These are phyloP conservation scores for Dromiciops gliroides DNA, from an alignment of 2,113 vertebrate species.

Conservation along the genomic window DNA sequence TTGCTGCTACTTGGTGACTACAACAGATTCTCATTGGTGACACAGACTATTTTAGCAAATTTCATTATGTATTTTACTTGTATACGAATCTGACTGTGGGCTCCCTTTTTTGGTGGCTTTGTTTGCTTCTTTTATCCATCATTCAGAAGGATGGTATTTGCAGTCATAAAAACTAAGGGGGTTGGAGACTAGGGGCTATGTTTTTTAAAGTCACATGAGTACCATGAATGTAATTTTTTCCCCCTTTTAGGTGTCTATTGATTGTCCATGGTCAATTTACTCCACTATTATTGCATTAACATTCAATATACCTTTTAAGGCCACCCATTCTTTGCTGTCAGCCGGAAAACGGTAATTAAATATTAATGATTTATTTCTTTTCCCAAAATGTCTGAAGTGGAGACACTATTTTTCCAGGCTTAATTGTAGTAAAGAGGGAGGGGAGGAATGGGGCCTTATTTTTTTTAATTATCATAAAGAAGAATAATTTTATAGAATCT, in stretches of 20 bases:
- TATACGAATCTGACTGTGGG: not conserved
- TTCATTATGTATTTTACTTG: not conserved
- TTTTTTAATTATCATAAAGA: not conserved
- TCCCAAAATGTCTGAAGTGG: not conserved
- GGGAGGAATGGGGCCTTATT: not conserved
- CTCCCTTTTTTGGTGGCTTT: not conserved
- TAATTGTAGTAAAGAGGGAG: not conserved
- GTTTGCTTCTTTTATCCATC: not conserved
- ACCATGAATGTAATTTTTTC: slow-evolving; percentile 17
- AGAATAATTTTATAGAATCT: not conserved
- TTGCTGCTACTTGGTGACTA: not conserved
- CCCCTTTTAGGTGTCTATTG: slow-evolving; percentile 92
- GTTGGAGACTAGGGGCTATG: not conserved
- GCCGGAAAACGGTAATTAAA: slow-evolving; percentile 91
- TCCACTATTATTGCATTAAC: slow-evolving; percentile 95
- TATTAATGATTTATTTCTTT: slow-evolving; percentile 24
- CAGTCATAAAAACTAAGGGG: not conserved
- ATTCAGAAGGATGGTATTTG: not conserved
- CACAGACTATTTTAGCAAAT: not conserved
- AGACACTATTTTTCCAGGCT: not conserved
- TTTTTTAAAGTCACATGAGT: rapidly evolving
- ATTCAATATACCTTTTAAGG: slow-evolving; percentile 96
- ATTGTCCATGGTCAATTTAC: slow-evolving; percentile 99
- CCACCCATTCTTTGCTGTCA: slow-evolving; percentile 93
- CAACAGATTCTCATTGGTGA: not conserved